Evolutionary conservation across 2,888 invertebrate species (phyloP).

Genomic region (Ommatoiulus sabulosus): DNA sequence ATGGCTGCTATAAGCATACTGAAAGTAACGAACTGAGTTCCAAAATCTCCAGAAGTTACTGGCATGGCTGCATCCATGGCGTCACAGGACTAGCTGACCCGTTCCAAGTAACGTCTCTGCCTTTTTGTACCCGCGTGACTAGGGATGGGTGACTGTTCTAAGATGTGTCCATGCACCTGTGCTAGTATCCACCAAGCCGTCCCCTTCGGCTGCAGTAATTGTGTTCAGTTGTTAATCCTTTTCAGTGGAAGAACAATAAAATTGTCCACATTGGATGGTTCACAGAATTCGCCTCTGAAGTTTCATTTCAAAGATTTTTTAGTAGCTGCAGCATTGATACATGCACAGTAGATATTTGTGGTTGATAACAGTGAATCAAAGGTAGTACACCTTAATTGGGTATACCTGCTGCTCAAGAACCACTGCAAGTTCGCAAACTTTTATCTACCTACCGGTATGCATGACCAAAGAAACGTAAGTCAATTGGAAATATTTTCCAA

Average conservation of each 20-base stretch:
- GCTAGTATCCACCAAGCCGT: background rate
- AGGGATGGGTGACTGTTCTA: too few species aligned
- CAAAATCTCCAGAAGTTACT: background rate
- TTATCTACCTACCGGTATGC: background rate
- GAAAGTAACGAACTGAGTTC: too few species aligned
- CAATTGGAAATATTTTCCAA: too few species aligned
- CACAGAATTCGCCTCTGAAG: background rate
- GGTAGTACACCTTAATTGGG: background rate
- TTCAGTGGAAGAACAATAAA: conserved; percentile 34
- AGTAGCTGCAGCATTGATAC: background rate
- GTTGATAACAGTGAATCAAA: background rate
- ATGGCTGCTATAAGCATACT: too few species aligned
- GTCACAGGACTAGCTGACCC: background rate
- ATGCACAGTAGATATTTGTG: too few species aligned
- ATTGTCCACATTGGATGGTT: conserved; percentile 34
- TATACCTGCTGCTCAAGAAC: background rate
- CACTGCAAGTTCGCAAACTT: background rate
- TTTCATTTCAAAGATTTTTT: background rate
- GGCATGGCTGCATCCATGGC: background rate
- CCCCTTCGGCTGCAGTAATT: background rate
- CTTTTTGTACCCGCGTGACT: too few species aligned
- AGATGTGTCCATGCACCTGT: background rate
- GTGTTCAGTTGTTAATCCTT: conserved; percentile 3
- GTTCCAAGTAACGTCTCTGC: background rate
- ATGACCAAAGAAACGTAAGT: too few species aligned